Evolutionary conservation across 1,140 invertebrate species (phyloP).

Genomic region (Globodera ellingtonae): DNA sequence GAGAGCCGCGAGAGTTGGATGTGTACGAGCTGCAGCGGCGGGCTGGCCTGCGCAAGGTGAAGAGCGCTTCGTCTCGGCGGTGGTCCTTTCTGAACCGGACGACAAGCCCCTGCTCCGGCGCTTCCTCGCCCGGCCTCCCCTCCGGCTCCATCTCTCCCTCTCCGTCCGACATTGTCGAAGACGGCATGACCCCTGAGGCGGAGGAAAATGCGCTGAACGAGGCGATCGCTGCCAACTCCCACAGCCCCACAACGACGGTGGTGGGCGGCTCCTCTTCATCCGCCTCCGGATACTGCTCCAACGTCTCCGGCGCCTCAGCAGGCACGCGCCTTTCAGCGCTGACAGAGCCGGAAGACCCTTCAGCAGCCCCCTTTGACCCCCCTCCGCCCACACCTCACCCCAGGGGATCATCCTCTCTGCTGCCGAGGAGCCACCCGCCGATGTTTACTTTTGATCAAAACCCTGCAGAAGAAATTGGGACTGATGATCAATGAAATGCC

Average conservation of each 20-base stretch:
- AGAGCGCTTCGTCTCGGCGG: neutral
- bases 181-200: neutral
- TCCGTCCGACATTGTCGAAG: neutral
- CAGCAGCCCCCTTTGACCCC: neutral
- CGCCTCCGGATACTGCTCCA: neutral
- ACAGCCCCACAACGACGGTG: neutral
- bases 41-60: neutral
- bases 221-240: neutral
- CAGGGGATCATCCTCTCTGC: neutral
- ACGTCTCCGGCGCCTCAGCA: neutral
- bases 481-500: neutral
- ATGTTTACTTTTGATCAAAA: neutral
- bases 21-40: slow-evolving; percentile 3
- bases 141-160: neutral
- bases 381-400: neutral
- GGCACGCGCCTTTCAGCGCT: neutral
- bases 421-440: neutral
- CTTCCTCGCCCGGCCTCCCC: neutral
- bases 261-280: neutral
- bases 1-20: slow-evolving; percentile 10
- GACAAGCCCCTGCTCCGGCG: neutral
- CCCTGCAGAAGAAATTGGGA: neutral
- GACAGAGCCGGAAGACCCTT: neutral
- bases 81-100: neutral
- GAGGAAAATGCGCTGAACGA: neutral